Base-by-base conservation (phyloP, 2,797 vertebrate species). In the Poecilia velifera region DNA sequence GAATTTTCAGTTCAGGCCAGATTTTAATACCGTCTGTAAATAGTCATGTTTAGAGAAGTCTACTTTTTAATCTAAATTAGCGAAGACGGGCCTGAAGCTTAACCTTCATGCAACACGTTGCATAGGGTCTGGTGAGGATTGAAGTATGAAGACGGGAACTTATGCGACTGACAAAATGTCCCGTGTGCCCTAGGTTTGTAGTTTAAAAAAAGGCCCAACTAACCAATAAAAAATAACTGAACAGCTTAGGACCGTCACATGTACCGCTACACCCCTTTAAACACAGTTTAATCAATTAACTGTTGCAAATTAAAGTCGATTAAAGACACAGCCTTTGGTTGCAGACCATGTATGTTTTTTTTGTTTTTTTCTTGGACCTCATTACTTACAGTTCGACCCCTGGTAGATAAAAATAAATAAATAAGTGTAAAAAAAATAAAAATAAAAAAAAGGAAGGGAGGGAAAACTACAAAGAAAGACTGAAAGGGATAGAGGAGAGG, bases 371-470 rank as follows among this genome's bases (percentile, higher is more conserved):
- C 22, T 86, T 85, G 82, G 92, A 95, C 95, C 94, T 94, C 92
- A 78, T 88, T 84, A 90, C 89, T 92, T 89, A 91, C 88, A 91
- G 90, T 95, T 95, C 93, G 92, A 96, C 95, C 95, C 95, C 95
- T 96, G 96, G 92, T 95, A 93, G 93, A 90, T 85, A 92, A 94
- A 73, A 90, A 89, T 36, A 77, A 84, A 49, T 57, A 87, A 83
- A 78, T 53, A 53, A 53, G 51, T 83, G 77, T 53, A 81, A 80
- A 66, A 72, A 72, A 71, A 70, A 34, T 34, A 76, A 82, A 79
- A 68, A 71, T 59, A 74, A 68, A 71, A 70, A 74, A 76, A 47
- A 80, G 72, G 41, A 83, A 49, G 62, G 47, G 43, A 41, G 34
- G 31, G 43, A 84, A 74, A 84, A 85, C 43, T 74, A 53, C 74